Evolutionary conservation across 2,797 vertebrate genomes (phyloP).

Genomic region (Zalophus californianus): DNA sequence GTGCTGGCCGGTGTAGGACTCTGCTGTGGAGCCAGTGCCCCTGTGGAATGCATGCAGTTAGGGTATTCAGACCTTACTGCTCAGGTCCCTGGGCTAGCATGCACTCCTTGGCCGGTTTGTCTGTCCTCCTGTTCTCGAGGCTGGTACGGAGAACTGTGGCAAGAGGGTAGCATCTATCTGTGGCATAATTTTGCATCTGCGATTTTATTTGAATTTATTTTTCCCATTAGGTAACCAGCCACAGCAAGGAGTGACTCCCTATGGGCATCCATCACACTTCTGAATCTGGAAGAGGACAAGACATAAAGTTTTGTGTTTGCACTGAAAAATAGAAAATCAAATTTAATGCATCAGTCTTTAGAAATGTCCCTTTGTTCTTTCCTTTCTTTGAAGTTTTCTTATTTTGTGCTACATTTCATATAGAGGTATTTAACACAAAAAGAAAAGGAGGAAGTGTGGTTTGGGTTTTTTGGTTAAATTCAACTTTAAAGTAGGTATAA

Average conservation of each 20-base stretch:
- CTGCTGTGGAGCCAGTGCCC: too few relatives aligned
- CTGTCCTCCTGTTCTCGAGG: neutral
- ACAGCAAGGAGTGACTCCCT: constrained; percentile 86
- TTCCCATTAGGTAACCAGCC: constrained; percentile 87
- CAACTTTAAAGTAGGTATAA: constrained; percentile 76
- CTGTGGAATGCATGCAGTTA: neutral
- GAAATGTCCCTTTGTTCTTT: constrained; percentile 64
- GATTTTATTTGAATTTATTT: constrained; percentile 34
- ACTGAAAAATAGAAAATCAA: constrained; percentile 81
- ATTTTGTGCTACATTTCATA: constrained; percentile 78
- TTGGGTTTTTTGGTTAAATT: constrained; percentile 65
- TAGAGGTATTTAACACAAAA: constrained; percentile 76
- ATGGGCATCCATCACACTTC: constrained; percentile 85
- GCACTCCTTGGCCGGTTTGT: neutral
- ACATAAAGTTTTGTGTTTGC: constrained; percentile 72
- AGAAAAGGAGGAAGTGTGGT: constrained; percentile 57
- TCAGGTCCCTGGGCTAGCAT: neutral
- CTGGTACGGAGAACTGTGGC: neutral
- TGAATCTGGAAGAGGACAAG: constrained; percentile 73
- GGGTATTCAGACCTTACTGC: rapidly evolving
- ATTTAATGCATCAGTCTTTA: constrained; percentile 76
- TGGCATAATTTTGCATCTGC: neutral
- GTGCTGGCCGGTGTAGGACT: neutral
- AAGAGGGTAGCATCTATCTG: neutral
- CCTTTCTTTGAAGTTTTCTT: constrained; percentile 61